Evolutionary conservation across 2,797 vertebrate species (phyloP).

Genomic region (Lacerta agilis): DNA sequence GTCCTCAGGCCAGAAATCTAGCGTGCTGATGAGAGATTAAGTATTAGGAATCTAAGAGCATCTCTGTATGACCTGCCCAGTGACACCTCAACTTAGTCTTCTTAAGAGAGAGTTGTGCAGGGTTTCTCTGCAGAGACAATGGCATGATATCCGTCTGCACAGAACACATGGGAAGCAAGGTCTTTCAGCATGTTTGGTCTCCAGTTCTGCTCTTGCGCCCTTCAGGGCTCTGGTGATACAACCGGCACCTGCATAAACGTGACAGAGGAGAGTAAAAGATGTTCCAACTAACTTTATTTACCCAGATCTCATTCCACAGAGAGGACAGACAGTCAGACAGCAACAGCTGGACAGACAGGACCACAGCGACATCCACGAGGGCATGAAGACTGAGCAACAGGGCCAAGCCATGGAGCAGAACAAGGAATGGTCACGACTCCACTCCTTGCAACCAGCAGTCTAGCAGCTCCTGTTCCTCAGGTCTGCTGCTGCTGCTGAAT

Average conservation of each 20-base stretch:
- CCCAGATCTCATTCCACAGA: constrained; percentile 62
- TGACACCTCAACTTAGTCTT: neutral
- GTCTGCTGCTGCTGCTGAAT: constrained; percentile 20
- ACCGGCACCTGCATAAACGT: neutral
- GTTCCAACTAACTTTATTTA: constrained; percentile 67
- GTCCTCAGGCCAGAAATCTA: neutral
- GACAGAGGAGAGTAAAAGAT: constrained; percentile 2
- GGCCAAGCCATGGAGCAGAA: neutral
- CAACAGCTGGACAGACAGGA: constrained; percentile 42
- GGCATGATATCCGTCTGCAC: neutral
- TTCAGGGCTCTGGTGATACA: neutral
- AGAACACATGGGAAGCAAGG: neutral
- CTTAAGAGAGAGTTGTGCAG: neutral
- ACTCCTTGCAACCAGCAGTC: neutral
- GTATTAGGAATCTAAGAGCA: neutral
- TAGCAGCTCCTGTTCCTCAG: constrained; percentile 13
- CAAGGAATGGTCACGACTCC: neutral
- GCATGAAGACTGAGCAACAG: constrained; percentile 16
- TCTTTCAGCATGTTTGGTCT: neutral
- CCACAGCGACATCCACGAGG: constrained; percentile 38
- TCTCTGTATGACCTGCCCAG: neutral
- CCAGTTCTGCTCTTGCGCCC: neutral
- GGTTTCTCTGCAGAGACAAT: neutral
- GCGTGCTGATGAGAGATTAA: neutral
- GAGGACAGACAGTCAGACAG: constrained; percentile 41